Conservation (phyloP, 2,888 invertebrate genomes). For the Agonopterix subpropinquella region DNA sequence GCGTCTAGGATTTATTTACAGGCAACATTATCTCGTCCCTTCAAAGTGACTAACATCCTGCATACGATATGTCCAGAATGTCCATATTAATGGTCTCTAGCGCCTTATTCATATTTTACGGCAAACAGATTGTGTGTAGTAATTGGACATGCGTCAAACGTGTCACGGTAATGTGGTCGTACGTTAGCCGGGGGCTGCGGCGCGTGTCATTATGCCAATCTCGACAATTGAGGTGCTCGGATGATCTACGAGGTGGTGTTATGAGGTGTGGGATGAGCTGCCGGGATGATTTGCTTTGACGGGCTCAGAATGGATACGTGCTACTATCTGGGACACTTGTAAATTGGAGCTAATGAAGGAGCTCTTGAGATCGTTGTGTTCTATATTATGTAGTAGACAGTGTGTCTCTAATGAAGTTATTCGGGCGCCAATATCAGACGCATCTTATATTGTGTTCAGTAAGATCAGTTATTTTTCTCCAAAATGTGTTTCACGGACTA, state of each 20-base stretch:
- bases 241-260: conserved; percentile 59
- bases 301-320: not conserved
- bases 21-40: conserved; percentile 65
- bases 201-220: conserved; percentile 68
- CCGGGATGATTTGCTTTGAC: not conserved
- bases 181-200: conserved; percentile 56
- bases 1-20: conserved; percentile 61
- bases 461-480: too few relatives aligned
- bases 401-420: too few relatives aligned
- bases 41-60: conserved; percentile 52
- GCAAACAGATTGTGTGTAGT: conserved; percentile 66
- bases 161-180: conserved; percentile 67
- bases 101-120: conserved; percentile 67
- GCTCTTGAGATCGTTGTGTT: too few relatives aligned
- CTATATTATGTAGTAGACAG: too few relatives aligned
- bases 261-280: conserved; percentile 26
- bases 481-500: too few relatives aligned
- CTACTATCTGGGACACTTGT: not conserved
- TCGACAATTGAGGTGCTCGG: conserved; percentile 51
- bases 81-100: conserved; percentile 51
- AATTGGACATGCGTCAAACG: conserved; percentile 71
- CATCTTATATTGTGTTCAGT: too few relatives aligned
- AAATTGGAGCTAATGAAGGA: too few relatives aligned
- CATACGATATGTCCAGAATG: conserved; percentile 28
- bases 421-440: too few relatives aligned